A percentile compares a stretch with the other conserved stretches of the same genome.
Conservation (phyloP, 37 sponge, comb jelly and placozoan genomes). For the Mnemiopsis leidyi region DNA sequence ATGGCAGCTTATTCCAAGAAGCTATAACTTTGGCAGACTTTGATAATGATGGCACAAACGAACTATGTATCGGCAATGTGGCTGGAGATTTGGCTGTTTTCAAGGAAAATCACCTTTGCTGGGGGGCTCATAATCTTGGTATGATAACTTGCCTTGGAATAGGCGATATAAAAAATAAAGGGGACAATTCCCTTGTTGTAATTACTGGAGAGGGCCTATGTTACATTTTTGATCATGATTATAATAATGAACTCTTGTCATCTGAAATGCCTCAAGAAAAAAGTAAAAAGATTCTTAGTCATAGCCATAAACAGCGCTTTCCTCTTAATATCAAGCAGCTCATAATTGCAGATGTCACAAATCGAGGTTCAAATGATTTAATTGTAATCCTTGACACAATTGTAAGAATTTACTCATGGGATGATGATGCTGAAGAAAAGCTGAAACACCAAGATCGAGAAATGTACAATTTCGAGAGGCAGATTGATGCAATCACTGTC, state of each 20-base stretch:
- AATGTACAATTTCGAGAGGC: slow-evolving; percentile 28
- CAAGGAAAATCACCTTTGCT: neutral
- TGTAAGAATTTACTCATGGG: slow-evolving; percentile 44
- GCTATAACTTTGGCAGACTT: slow-evolving; percentile 38
- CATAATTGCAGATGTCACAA: slow-evolving; percentile 52
- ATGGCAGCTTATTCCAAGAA: slow-evolving; percentile 30
- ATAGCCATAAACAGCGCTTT: slow-evolving; percentile 46
- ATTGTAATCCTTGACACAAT: slow-evolving; percentile 43
- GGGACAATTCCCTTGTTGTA: slow-evolving; percentile 38
- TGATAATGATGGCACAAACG: slow-evolving; percentile 54
- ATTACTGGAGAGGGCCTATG: slow-evolving; percentile 63
- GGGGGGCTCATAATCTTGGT: slow-evolving; percentile 2
- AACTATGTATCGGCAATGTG: slow-evolving; percentile 53
- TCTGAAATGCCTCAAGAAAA: neutral
- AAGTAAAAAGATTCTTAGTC: neutral
- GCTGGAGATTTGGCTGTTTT: slow-evolving; percentile 41
- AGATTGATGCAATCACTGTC: slow-evolving; percentile 42
- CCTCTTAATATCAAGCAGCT: slow-evolving; percentile 28
- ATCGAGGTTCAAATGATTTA: slow-evolving; percentile 42
- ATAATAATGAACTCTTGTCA: neutral
- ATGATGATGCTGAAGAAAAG: slow-evolving; percentile 35
- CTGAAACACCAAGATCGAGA: slow-evolving; percentile 23
- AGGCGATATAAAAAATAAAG: slow-evolving; percentile 48
- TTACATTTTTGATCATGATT: slow-evolving; percentile 56
- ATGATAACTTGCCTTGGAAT: slow-evolving; percentile 56